Evolutionary conservation across 1,140 invertebrate genomes (phyloP), one percentile per base, ranked within the genome.

Genomic region (Drosophila asahinai): DNA sequence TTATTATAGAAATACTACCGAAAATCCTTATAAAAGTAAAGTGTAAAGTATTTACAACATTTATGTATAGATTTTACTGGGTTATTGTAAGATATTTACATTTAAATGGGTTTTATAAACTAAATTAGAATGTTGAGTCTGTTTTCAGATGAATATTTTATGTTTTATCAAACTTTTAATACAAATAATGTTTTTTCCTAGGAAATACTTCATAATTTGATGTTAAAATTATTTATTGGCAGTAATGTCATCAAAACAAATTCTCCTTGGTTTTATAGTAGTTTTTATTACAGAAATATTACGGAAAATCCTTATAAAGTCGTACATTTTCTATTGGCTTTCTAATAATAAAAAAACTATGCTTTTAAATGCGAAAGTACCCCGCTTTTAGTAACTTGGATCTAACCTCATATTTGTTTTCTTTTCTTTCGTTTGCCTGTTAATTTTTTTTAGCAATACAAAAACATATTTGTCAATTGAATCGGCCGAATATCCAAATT

Each of bases 401-500:
- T 36, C 63, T 36, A 17, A 2, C 27, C 11, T 7, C 0, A 5
- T 2, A 5, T 51, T 52, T 17, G n/a, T 40, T 40, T 45, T 30
- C 12, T 22, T 40, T 55, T 67, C n/a, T 45, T 25, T 47, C 8
- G 30, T 51, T 25, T 22, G 42, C 11, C 15, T 51, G 38, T 25
- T 58, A 42, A 33, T 59, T 71, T 72, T 40, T 60, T 43, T 12
- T 36, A 36, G 52, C 52, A 60, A 51, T 47, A 67, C 38, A 66
- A 67, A 67, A 47, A 40, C 17, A 36, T 71, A 49, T 72, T 71
- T 70, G 40, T 70, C 49, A 71, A 71, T 71, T 58, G 48, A 58
- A 70, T 66, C 45, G 47, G 7, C 25, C 27, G n/a, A 40, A 36
- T 36, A 36, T 77, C 42, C 12, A 60, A 68, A 61, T 77, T 77